Evolutionary conservation across 37 sponge, comb jelly and placozoan genomes (phyloP).

Genomic region (Spongilla lacustris): DNA sequence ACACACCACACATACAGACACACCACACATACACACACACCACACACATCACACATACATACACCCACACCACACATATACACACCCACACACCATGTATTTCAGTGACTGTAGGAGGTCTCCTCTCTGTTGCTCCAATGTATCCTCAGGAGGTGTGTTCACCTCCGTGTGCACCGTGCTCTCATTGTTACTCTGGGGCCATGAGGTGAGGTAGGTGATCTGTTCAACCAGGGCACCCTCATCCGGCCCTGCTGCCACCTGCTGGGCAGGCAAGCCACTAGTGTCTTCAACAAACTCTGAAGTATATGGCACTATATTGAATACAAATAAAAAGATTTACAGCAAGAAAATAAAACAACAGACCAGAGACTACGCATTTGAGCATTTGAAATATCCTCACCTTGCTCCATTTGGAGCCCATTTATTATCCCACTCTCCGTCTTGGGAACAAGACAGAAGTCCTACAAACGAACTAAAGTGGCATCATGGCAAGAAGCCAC

Average conservation of each 20-base stretch:
- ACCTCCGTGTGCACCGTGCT: background rate
- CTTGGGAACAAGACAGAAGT: conserved; percentile 68
- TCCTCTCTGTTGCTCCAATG: too few species aligned
- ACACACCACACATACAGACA: conserved; percentile 9
- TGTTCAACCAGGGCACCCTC: conserved; percentile 54
- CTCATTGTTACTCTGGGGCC: conserved; percentile 40
- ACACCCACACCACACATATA: background rate
- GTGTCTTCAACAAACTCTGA: background rate
- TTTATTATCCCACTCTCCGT: conserved; percentile 6
- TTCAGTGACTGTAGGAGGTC: background rate
- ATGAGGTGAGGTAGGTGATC: conserved; percentile 63
- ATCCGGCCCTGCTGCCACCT: conserved; percentile 50
- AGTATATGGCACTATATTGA: background rate
- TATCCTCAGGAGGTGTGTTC: background rate
- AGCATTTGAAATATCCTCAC: too few species aligned
- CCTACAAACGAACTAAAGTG: conserved; percentile 27
- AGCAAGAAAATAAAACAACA: too few species aligned
- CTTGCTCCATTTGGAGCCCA: background rate
- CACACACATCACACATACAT: conserved; percentile 7
- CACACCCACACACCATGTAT: background rate
- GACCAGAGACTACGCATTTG: too few species aligned
- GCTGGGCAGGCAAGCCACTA: background rate
- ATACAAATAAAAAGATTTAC: too few species aligned
- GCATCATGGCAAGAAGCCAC: background rate
- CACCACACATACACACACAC: conserved; percentile 13